Evolutionary conservation across 1,140 invertebrate species (phyloP), one percentile per base, ranked within the genome.

Genomic region (Penaeus japonicus): DNA sequence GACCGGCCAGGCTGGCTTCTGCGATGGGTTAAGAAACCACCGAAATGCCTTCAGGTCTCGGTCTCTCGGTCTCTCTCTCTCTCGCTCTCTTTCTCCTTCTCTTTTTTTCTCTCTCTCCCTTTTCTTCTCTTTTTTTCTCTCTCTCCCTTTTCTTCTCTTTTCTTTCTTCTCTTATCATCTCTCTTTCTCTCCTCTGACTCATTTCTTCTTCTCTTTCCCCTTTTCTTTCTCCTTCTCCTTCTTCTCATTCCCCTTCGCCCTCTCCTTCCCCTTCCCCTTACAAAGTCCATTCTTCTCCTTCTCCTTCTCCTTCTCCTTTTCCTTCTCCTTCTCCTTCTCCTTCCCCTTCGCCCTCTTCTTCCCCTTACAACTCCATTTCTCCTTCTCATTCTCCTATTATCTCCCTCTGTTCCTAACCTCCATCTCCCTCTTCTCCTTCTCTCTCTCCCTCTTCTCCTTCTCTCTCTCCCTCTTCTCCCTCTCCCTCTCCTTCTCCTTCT

Each of bases 71-170:
- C 35, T 12, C 27, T n/a, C 75, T n/a, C 0, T n/a, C 75, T n/a
- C 35, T 24, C 30, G 1, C 75, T 35, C 75, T 35, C 75, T 18
- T 32, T 35, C 75, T 35, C 75, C 24, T 32, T 78, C n/a, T 78
- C 7, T 78, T n/a, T 47, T n/a, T 78, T 22, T 47, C 35, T 47
- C 75, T 78, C 75, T 3, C 75, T 32, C 75, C 39, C 75, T 78
- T 20, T 1, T 10, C 20, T 3, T 12, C 4, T 2, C 22, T n/a
- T 24, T 4, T 39, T 84, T 15, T n/a, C 32, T 7, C 24, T 47
- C 32, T 62, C 82, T 70, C 59, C 35, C 82, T 70, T 59, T 59
- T 59, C 70, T 39, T 84, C 27, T 84, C 82, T 70, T 59, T 84
- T 35, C 30, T 32, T 62, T 32, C 62, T 55, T 62, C 80, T 30